These are phyloP conservation scores for Drosophila borborema DNA, from an alignment of 2,888 invertebrate species.

Conservation along the genomic window DNA sequence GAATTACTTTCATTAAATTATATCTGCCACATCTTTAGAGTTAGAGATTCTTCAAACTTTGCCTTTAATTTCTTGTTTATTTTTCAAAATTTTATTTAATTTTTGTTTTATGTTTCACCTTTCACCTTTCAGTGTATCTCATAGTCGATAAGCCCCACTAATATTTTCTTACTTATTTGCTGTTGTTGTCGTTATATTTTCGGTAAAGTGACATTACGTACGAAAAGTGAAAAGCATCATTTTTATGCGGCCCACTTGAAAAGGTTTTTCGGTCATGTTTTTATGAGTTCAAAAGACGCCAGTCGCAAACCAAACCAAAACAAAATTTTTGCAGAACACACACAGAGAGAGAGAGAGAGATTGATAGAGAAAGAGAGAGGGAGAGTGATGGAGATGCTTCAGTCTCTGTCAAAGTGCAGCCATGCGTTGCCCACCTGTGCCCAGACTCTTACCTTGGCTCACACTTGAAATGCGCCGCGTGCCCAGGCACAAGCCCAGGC, in stretches of 20 bases:
- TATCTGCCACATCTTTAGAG: too few species aligned
- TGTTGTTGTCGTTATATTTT: conserved; percentile 13
- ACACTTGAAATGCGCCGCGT: conserved; percentile 26
- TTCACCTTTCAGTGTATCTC: background rate
- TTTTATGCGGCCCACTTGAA: conserved; percentile 52
- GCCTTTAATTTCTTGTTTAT: too few species aligned
- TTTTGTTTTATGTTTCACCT: too few species aligned
- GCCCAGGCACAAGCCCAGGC: background rate
- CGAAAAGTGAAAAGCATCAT: conserved; percentile 49
- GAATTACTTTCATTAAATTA: too few species aligned
- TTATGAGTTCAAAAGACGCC: conserved; percentile 46
- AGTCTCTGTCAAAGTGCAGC: conserved; percentile 57
- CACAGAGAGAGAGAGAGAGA: background rate
- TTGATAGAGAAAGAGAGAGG: background rate
- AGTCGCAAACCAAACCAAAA: conserved; percentile 37
- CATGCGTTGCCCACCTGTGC: conserved; percentile 48
- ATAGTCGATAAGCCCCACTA: background rate
- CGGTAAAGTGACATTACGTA: conserved; percentile 43
- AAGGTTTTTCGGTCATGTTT: conserved; percentile 47
- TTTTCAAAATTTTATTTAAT: too few species aligned
- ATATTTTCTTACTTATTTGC: too few species aligned
- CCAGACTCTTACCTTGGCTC: background rate
- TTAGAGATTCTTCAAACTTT: too few species aligned
- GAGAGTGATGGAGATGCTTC: background rate
- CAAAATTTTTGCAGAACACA: background rate